Conservation (phyloP, 2,797 vertebrate genomes). For the Eptatretus atami region DNA sequence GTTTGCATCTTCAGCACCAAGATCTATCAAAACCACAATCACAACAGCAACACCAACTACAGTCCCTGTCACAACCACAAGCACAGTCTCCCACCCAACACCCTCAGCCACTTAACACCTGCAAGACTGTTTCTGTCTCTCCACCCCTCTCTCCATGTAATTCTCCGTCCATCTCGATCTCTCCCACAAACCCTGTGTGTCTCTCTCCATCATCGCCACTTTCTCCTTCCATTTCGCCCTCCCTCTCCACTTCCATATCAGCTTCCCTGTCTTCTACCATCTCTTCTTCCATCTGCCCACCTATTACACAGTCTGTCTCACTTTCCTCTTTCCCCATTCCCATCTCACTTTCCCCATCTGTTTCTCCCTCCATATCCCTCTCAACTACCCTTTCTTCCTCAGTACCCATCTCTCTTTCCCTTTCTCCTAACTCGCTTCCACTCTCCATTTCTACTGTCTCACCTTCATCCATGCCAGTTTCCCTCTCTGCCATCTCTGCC, state of each 20-base stretch:
- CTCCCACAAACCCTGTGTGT: not conserved
- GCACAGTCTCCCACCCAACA: too few relatives aligned
- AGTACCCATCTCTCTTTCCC: not conserved
- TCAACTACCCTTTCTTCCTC: not conserved
- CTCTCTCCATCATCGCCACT: not conserved
- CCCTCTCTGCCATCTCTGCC: too few relatives aligned
- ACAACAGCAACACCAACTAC: too few relatives aligned
- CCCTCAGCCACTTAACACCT: too few relatives aligned
- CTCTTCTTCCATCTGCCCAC: conserved; percentile 34
- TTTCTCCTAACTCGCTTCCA: too few relatives aligned
- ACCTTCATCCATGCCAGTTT: too few relatives aligned
- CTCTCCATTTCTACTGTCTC: too few relatives aligned
- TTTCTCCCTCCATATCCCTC: not conserved
- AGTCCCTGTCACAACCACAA: too few relatives aligned
- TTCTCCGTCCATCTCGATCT: not conserved
- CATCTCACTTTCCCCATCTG: conserved; percentile 13
- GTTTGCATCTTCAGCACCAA: too few relatives aligned
- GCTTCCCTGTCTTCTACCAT: conserved; percentile 33
- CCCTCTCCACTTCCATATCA: conserved; percentile 33
- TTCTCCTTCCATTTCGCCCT: conserved; percentile 21
- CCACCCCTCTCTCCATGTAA: not conserved
- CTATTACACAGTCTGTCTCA: conserved; percentile 34
- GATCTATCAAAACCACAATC: too few relatives aligned
- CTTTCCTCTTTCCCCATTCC: conserved; percentile 37
- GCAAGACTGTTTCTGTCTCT: not conserved